Base-by-base conservation (phyloP, 2,888 invertebrate species). In the Tipula helvola region DNA sequence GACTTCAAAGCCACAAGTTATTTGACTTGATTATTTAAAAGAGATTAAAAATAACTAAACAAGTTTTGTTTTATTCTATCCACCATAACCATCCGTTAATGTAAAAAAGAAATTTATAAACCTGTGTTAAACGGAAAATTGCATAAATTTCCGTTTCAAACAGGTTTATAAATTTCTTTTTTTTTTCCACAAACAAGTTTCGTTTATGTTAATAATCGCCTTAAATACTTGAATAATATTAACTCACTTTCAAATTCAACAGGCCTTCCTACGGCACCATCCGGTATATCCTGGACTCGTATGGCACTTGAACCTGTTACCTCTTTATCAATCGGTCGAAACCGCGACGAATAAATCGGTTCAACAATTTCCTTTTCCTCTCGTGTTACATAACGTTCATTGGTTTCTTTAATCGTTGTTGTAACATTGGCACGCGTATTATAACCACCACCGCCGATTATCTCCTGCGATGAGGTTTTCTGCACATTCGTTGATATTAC, bases 181-280 rank as follows among this genome's bases (percentile, higher is more conserved):
- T n/a, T n/a, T n/a, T n/a, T n/a, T n/a, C n/a, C n/a, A n/a, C n/a
- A n/a, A n/a, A n/a, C n/a, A n/a, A n/a, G 28, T 28, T 28, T 28
- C 39, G 7, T 39, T 39, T 39, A 39, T 39, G 7, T 39, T 39
- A 39, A 39, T 39, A 39, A 28, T 39, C 39, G 7, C 39, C 39
- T 39, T 7, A 39, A 39, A 39, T 39, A 39, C 3, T 39, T 39
- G 3, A 28, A 28, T 28, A 28, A 28, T 28, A 28, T 28, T 28
- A 16, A 91, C 94, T 93, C 93, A 98, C 98, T 98, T 93, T 98
- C 97, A 92, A 99, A 99, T 92, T 98, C 97, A 86, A 98, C 97
- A 87, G 98, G 97, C 91, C 96, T 95, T 88, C 98, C 97, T 87
- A 99, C 94, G 86, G 95, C 93, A 88, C 98, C 98, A 92, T 96